A percentile compares a stretch with the other conserved stretches of the same genome.
Conservation (phyloP, 2,113 vertebrate genomes). For the Alethe castanea region DNA sequence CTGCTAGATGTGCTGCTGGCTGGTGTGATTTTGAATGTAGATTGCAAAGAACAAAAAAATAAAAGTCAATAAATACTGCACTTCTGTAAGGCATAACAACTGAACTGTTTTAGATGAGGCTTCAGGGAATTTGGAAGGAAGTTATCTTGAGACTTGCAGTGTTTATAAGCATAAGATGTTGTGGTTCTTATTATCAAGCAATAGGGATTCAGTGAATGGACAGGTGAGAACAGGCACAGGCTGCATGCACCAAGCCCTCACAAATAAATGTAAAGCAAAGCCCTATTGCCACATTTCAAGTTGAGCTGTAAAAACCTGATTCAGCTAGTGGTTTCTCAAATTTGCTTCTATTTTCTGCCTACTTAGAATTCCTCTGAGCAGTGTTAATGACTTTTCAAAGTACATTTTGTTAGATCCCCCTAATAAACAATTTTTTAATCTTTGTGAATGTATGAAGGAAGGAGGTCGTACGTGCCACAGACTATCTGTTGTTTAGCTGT, state of each 20-base stretch:
- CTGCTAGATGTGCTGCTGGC: conserved; percentile 40
- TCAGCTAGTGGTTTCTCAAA: background rate
- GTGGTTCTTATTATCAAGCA: background rate
- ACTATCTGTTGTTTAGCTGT: background rate
- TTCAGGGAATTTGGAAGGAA: conserved; percentile 4
- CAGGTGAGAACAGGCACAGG: background rate
- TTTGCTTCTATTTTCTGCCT: background rate
- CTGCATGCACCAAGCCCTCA: background rate
- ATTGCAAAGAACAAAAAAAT: conserved; percentile 32
- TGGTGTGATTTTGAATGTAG: conserved; percentile 46
- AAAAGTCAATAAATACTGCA: background rate
- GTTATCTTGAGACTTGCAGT: background rate
- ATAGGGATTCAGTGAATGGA: background rate
- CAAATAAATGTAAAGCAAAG: background rate
- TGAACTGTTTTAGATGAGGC: background rate
- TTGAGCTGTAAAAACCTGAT: background rate
- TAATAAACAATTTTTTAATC: background rate
- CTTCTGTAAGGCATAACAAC: background rate
- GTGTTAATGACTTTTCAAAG: background rate
- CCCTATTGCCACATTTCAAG: background rate
- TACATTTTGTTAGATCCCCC: background rate
- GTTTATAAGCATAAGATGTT: background rate
- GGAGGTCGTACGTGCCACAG: accelerated
- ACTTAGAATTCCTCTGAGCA: background rate
- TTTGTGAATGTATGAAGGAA: background rate